Evolutionary conservation across 2,888 invertebrate species (phyloP).

Genomic region (Pemphredon lugubris): DNA sequence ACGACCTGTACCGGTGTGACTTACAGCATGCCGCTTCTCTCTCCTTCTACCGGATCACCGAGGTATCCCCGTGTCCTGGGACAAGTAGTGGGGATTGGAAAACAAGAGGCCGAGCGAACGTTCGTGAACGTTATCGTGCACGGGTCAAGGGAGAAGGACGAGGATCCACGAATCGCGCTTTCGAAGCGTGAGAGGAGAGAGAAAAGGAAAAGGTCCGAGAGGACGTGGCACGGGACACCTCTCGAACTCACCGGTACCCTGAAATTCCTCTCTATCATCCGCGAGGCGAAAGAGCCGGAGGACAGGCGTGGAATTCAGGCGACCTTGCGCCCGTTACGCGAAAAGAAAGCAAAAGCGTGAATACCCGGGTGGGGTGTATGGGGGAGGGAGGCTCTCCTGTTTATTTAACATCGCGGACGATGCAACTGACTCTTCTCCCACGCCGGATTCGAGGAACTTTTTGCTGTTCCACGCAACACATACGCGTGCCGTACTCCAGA

Average conservation of each 20-base stretch:
- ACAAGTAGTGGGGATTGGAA: no score
- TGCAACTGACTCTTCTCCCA: background rate
- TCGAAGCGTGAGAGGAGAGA: no score
- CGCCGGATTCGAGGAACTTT: background rate
- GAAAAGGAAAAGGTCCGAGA: background rate
- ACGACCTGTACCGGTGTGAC: no score
- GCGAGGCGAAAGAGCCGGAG: conserved; percentile 35
- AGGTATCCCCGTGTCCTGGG: no score
- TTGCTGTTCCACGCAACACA: background rate
- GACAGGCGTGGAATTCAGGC: conserved; percentile 50
- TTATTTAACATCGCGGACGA: background rate
- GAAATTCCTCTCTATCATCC: conserved; percentile 27
- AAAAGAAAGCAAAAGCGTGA: conserved; percentile 49
- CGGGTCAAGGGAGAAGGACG: no score
- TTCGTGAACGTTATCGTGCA: no score
- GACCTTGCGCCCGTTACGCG: conserved; percentile 72
- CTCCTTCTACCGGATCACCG: no score
- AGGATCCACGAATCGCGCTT: no score
- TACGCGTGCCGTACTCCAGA: no score
- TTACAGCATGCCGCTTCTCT: no score
- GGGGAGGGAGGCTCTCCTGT: no score
- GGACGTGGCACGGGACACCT: conserved; percentile 26
- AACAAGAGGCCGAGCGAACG: no score
- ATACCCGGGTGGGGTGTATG: background rate
- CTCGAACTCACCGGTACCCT: background rate